Evolutionary conservation across 2,797 vertebrate genomes (phyloP).

Genomic region (Falco concolor): DNA sequence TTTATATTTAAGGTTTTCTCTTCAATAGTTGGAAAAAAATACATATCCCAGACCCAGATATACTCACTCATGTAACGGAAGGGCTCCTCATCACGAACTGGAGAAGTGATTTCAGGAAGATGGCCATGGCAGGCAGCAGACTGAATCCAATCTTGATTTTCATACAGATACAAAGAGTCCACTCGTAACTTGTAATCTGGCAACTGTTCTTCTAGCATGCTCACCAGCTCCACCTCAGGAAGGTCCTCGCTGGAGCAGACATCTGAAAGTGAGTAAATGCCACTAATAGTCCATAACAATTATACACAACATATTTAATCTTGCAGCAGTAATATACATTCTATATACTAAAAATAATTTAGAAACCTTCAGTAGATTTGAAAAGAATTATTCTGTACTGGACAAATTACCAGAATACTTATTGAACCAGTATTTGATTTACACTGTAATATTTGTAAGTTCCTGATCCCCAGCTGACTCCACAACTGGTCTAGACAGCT

Average conservation of each 20-base stretch:
- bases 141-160: constrained; percentile 86
- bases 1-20: neutral
- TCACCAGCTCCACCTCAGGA: constrained; percentile 78
- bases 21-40: neutral
- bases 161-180: constrained; percentile 86
- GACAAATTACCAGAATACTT: neutral
- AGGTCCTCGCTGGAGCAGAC: constrained; percentile 77
- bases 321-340: neutral
- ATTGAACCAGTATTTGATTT: neutral
- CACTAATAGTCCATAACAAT: neutral
- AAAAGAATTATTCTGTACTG: neutral
- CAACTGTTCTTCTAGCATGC: constrained; percentile 78
- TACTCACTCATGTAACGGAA: constrained; percentile 94
- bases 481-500: neutral
- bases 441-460: neutral
- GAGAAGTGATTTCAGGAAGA: constrained; percentile 72
- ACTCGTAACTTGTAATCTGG: constrained; percentile 78
- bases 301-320: neutral
- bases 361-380: neutral
- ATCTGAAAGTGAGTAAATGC: constrained; percentile 62
- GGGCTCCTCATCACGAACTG: constrained; percentile 84
- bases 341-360: neutral
- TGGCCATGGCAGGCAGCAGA: constrained; percentile 73
- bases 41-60: neutral
- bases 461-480: neutral